Percentiles rank a stretch among this genome's conserved stretches.
These are phyloP conservation scores for Sussaba pulchella DNA, from an alignment of 2,888 invertebrate genomes.

Conservation along the genomic window DNA sequence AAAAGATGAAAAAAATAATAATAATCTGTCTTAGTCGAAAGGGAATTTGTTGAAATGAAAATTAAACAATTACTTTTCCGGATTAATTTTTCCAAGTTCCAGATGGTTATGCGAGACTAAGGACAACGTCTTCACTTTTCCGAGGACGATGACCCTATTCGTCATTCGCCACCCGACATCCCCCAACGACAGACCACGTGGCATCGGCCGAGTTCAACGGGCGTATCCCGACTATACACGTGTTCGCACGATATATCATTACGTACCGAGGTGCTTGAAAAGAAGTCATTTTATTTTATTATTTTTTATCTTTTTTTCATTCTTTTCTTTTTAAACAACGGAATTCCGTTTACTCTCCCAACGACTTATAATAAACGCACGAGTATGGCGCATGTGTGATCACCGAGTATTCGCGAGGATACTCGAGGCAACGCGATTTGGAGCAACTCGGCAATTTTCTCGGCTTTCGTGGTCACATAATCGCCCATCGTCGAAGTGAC, in stretches of 20 bases:
- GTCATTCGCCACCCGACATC: slow-evolving; percentile 30
- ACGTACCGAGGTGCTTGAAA: slow-evolving; percentile 31
- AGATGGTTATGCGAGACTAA: not conserved
- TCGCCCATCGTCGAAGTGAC: not conserved
- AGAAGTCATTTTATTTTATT: slow-evolving; percentile 32
- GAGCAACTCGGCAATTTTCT: slow-evolving; percentile 1
- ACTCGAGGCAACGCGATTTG: not conserved
- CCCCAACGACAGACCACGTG: slow-evolving; percentile 16
- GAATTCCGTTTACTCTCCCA: slow-evolving; percentile 10
- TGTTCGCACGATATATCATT: slow-evolving; percentile 19
- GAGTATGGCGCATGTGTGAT: not conserved
- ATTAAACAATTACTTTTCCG: too few species aligned
- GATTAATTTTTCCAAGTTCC: not conserved
- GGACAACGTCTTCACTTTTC: slow-evolving; percentile 68
- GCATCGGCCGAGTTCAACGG: slow-evolving; percentile 37
- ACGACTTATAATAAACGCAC: not conserved
- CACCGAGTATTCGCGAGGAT: slow-evolving; percentile 5
- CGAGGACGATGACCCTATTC: slow-evolving; percentile 77
- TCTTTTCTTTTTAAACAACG: not conserved
- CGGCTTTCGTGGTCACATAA: not conserved
- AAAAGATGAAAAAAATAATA: too few species aligned
- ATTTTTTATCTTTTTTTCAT: too few species aligned
- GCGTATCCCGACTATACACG: slow-evolving; percentile 21
- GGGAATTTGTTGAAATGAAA: too few species aligned
- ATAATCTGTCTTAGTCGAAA: too few species aligned